phyloP scores from a whole-genome alignment of 2,888 invertebrate species.

The Sussaba pulchella region DNA sequence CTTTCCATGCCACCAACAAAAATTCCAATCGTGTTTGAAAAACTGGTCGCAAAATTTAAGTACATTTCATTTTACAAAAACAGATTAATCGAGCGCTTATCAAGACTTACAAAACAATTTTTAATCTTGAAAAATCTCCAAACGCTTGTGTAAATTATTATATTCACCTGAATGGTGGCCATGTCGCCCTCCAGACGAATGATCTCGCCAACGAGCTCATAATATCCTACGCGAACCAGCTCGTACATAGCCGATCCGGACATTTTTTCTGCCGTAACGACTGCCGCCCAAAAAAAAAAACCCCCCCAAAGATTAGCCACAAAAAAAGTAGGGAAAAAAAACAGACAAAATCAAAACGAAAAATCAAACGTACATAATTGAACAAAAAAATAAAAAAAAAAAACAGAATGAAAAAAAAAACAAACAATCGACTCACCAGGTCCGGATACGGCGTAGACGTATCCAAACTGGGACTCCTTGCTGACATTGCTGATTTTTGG shows the following conservation, averaged over 20 bases:
- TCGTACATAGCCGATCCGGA: slow-evolving; percentile 99
- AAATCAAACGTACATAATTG: background rate
- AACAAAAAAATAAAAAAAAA: background rate
- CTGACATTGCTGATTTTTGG: slow-evolving; percentile 93
- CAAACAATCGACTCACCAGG: slow-evolving; percentile 89
- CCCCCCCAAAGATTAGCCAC: too few species aligned
- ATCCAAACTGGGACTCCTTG: slow-evolving; percentile 95
- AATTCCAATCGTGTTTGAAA: too few species aligned
- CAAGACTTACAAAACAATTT: too few species aligned
- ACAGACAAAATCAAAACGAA: slow-evolving; percentile 28
- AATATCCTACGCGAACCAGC: slow-evolving; percentile 99
- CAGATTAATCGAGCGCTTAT: too few species aligned
- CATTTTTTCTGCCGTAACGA: slow-evolving; percentile 99
- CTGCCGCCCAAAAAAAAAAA: slow-evolving; percentile 85
- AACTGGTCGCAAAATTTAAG: too few species aligned
- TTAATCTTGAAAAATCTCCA: too few species aligned
- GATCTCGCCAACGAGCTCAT: slow-evolving; percentile 99
- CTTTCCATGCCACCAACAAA: too few species aligned
- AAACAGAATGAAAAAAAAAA: background rate
- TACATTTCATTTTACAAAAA: too few species aligned
- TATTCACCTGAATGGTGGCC: slow-evolving; percentile 98
- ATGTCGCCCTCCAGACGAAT: slow-evolving; percentile 99
- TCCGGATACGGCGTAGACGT: slow-evolving; percentile 98
- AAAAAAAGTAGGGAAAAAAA: too few species aligned
- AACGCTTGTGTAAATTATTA: background rate